Evolutionary conservation across 1,140 invertebrate species (phyloP).

Genomic region (Pogonomyrmex barbatus): DNA sequence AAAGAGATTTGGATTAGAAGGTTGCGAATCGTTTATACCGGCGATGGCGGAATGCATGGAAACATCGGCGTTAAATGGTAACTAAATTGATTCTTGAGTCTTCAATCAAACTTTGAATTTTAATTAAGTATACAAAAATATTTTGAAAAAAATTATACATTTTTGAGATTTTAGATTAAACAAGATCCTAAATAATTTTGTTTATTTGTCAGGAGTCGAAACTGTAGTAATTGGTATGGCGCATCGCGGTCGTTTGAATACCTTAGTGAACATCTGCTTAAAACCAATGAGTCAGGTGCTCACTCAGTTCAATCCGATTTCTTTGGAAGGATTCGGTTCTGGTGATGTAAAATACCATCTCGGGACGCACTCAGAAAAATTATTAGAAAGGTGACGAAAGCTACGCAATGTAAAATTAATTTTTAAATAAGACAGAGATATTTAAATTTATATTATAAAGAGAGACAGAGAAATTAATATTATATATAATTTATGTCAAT

Average conservation of each 20-base stretch:
- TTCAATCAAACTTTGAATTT: not conserved
- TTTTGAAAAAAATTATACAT: not conserved
- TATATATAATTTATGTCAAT: not conserved
- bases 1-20: constrained; percentile 97
- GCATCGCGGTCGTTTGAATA: constrained; percentile 96
- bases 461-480: not conserved
- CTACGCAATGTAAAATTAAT: not conserved
- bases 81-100: not conserved
- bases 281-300: constrained; percentile 95
- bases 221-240: constrained; percentile 96
- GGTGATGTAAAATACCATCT: constrained; percentile 99
- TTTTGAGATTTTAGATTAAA: not conserved
- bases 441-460: not conserved
- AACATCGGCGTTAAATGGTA: constrained; percentile 89
- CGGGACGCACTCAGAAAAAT: constrained; percentile 92
- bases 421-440: not conserved
- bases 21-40: constrained; percentile 95
- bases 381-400: constrained; percentile 74
- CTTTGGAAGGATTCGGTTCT: constrained; percentile 88
- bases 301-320: constrained; percentile 90
- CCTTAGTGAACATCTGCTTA: constrained; percentile 95
- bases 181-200: not conserved
- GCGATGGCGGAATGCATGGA: constrained; percentile 96
- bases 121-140: not conserved
- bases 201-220: constrained; percentile 88